A percentile compares a stretch with the other conserved stretches of the same genome.
Conservation (phyloP, 2,113 vertebrate genomes). For the Uria aalge region DNA sequence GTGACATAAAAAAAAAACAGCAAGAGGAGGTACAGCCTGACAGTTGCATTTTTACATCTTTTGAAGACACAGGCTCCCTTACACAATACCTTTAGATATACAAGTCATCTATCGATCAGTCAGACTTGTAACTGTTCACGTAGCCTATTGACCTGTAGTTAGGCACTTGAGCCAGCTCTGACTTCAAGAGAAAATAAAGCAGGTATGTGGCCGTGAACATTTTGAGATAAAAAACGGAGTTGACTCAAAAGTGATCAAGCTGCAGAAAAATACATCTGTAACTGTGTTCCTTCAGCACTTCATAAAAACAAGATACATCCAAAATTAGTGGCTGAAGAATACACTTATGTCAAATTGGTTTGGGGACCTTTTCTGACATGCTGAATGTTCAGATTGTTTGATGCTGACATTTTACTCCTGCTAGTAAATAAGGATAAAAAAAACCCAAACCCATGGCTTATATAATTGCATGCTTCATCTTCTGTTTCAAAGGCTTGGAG, state of each 20-base stretch:
- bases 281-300: fast-evolving
- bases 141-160: background rate
- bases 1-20: background rate
- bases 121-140: background rate
- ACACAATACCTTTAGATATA: background rate
- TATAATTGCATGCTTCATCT: fast-evolving
- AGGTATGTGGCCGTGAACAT: background rate
- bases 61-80: background rate
- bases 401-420: background rate
- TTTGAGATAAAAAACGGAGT: background rate
- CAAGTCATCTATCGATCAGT: background rate
- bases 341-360: background rate
- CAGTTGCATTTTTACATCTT: background rate
- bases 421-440: background rate
- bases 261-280: background rate
- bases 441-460: fast-evolving
- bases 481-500: background rate
- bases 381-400: background rate
- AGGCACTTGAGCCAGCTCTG: background rate
- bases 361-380: background rate
- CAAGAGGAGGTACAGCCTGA: background rate
- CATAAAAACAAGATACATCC: background rate
- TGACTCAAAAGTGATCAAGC: background rate
- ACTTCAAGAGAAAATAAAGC: background rate
- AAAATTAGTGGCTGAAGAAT: background rate